Conservation (phyloP, 37 sponge, comb jelly and placozoan genomes). For the Oopsacas minuta region DNA sequence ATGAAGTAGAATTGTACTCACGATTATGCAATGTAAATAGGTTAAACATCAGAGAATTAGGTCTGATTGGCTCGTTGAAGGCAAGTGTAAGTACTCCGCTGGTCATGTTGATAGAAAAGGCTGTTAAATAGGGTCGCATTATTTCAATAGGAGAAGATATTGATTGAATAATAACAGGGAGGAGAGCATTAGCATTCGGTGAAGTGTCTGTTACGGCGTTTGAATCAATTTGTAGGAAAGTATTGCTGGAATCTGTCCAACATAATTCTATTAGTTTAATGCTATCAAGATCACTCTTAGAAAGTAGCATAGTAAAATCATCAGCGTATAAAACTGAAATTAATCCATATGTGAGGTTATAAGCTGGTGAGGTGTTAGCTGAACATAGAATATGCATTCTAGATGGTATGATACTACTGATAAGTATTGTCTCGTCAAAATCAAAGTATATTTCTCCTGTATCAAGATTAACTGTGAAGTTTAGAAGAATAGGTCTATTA, state of each 20-base stretch:
- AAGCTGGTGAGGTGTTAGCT: conserved; percentile 35
- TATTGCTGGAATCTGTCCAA: conserved; percentile 47
- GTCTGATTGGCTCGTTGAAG: conserved; percentile 77
- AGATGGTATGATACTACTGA: conserved; percentile 44
- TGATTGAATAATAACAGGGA: conserved; percentile 24
- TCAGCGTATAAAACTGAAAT: conserved; percentile 41
- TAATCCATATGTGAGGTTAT: conserved; percentile 52
- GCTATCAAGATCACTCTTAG: conserved; percentile 39
- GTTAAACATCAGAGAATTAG: conserved; percentile 27
- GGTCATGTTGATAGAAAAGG: conserved; percentile 57
- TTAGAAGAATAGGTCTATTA: conserved; percentile 45
- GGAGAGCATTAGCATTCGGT: conserved; percentile 39
- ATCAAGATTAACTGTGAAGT: conserved; percentile 75
- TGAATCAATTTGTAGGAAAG: conserved; percentile 48
- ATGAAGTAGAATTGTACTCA: conserved; percentile 26
- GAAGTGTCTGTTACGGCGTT: conserved; percentile 70
- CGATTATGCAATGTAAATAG: conserved; percentile 37
- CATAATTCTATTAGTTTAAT: conserved; percentile 52
- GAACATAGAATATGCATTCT: conserved; percentile 51
- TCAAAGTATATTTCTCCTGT: conserved; percentile 35
- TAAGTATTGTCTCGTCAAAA: conserved; percentile 65
- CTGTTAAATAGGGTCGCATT: conserved; percentile 32
- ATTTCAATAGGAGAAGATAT: conserved; percentile 40
- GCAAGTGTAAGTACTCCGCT: conserved; percentile 45
- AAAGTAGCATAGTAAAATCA: conserved; percentile 33